These are phyloP conservation scores for Caradrina kadenii DNA, from an alignment of 2,888 invertebrate species.

Conservation along the genomic window DNA sequence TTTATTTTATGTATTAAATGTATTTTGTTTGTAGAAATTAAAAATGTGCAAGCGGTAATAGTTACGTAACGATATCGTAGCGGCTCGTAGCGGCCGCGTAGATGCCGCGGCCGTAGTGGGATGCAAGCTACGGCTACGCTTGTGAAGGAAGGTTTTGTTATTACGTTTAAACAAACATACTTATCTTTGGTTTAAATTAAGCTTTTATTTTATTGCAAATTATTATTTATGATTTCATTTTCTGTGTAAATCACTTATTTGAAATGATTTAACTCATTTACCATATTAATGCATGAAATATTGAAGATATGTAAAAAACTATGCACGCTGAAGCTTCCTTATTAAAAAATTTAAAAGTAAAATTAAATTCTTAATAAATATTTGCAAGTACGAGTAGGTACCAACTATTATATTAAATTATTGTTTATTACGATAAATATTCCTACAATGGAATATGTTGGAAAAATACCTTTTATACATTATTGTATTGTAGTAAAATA, in stretches of 20 bases:
- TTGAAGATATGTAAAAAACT: background rate
- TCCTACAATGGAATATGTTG: too few relatives aligned
- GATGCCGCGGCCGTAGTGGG: constrained; percentile 61
- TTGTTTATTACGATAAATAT: too few relatives aligned
- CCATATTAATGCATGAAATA: background rate
- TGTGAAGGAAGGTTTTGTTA: constrained; percentile 13
- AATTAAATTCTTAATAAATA: too few relatives aligned
- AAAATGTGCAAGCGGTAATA: constrained; percentile 63
- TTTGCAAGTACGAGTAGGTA: too few relatives aligned
- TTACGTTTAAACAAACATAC: too few relatives aligned
- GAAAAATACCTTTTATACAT: too few relatives aligned
- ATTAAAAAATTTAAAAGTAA: too few relatives aligned
- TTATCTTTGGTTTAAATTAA: background rate
- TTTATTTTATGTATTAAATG: constrained; percentile 14
- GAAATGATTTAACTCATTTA: background rate
- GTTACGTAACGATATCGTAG: constrained; percentile 78
- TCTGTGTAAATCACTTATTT: too few relatives aligned
- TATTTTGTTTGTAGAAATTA: constrained; percentile 11
- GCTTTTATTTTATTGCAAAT: background rate
- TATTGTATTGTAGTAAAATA: too few relatives aligned
- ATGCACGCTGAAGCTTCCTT: too few relatives aligned
- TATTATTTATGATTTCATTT: background rate
- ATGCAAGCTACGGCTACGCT: constrained; percentile 51
- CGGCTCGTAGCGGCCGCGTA: constrained; percentile 65
- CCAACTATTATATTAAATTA: too few relatives aligned